Evolutionary conservation across 1,140 invertebrate genomes (phyloP), one percentile per base, ranked within the genome.

Genomic region (Dreissena rostriformis): DNA sequence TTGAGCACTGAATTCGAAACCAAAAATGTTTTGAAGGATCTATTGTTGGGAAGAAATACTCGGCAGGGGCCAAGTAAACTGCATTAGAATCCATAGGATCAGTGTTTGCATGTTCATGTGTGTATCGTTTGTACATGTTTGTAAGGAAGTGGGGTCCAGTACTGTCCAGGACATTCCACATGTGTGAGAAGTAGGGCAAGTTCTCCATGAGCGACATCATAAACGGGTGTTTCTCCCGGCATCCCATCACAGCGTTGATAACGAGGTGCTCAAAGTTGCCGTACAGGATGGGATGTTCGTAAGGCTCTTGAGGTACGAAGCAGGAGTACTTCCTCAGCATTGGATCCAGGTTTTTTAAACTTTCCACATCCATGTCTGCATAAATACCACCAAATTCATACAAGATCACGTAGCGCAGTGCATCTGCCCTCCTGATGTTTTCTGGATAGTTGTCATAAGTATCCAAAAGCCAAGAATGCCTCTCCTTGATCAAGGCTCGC

Each of bases 81-180:
- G 86, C 86, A 65, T 90, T 80, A 11, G 82, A 79, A 72, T 88
- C 55, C 22, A 70, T 75, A 4, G 29, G 29, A 14, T 72, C 14
- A 14, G 66, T 77, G 1, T 85, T 19, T 19, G 24, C 53, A 39
- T 39, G 39, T 39, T 39, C 8, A 8, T 39, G 39, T 11, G 26
- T 49, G 80, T 91, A 93, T 24, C 86, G 71, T 67, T 86, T 84
- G 49, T 87, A 92, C 12, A 88, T 70, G 11, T 79, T 83, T 12
- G 91, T 91, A 14, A 93, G 71, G 84, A 91, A 92, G 76, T 92
- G 90, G 15, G 92, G 92, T 14, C 92, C 92, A 51, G 92, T 93
- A 63, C 90, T 90, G 80, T 92, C 91, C 29, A 93, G 72, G 10
- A 90, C 87, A 85, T 90, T 86, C 91, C 91, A 93, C 90, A 91